Evolutionary conservation across 2,888 invertebrate genomes (phyloP), one percentile per base, ranked within the genome.

Genomic region (Mimas tiliae): DNA sequence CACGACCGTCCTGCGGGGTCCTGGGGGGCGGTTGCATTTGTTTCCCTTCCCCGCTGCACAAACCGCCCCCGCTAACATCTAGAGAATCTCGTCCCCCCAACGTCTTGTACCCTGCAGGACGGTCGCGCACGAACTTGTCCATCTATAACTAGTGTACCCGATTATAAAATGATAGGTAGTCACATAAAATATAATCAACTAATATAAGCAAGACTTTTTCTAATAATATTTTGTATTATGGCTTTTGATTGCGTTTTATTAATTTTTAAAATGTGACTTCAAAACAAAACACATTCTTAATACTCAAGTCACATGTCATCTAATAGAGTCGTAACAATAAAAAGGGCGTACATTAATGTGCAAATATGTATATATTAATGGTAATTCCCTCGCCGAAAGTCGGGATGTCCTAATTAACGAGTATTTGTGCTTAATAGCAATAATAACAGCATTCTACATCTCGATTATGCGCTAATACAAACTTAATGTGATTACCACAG

Each of bases 381-480:
- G 11, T 19, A 42, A 42, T 38, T 58, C 12, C 38, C 12, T 19
- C 12, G 16, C 42, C 42, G 42, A 58, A 58, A 58, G 58, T 58
- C 58, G 42, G 42, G 1, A 12, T 19, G 58, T 42, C 38, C 58
- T 58, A 58, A 58, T 42, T 58, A 58, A 58, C 58, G 19, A 42
- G 38, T 58, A 58, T 58, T 58, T 42, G 38, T 38, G 19, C 58
- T 42, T 58, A 38, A 58, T 58, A 19, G 58, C 38, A 19, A 19
- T 58, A 58, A 58, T 58, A 58, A 58, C 58, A 38, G 58, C 19
- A 42, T 58, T 42, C 58, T 58, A 42, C 58, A 58, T 58, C 58
- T 58, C 42, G 58, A 58, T 58, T 58, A 58, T 58, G 58, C 58
- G 14, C 38, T 58, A 58, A 63, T 48, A 63, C 63, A 50, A 63